phyloP scores from a whole-genome alignment of 2,113 vertebrate species.

The Sarotherodon lohbergeri region DNA sequence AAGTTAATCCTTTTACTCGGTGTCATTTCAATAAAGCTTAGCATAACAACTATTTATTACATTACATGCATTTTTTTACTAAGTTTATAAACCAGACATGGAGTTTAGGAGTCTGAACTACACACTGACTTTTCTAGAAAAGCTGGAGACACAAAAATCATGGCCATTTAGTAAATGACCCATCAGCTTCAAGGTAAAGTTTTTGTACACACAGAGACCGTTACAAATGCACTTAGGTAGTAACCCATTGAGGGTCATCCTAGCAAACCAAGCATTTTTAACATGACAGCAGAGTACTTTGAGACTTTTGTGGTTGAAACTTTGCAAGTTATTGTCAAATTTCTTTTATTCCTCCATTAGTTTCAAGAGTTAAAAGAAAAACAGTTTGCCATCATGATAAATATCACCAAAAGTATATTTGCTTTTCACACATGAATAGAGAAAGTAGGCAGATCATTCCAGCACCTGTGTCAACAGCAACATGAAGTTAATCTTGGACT shows the following conservation, averaged over 20 bases:
- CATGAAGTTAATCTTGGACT: conserved; percentile 13
- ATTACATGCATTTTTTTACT: background rate
- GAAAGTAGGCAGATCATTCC: background rate
- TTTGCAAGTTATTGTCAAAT: background rate
- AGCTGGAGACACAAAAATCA: background rate
- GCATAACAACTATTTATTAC: background rate
- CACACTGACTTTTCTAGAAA: background rate
- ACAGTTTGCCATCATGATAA: background rate
- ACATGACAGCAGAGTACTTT: background rate
- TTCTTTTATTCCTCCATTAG: background rate
- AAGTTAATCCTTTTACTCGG: background rate
- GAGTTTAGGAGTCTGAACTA: background rate
- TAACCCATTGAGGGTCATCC: background rate
- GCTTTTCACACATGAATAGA: background rate
- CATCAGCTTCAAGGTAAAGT: background rate
- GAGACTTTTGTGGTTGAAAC: background rate
- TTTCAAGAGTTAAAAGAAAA: background rate
- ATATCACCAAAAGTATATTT: background rate
- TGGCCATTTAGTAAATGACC: background rate
- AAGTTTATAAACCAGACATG: background rate
- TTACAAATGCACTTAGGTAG: background rate
- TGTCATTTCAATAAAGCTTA: background rate
- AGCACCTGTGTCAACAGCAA: conserved; percentile 40
- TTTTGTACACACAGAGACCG: background rate
- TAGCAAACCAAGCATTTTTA: background rate